Evolutionary conservation across 2,797 vertebrate genomes (phyloP).

Genomic region (Danio kyathit): DNA sequence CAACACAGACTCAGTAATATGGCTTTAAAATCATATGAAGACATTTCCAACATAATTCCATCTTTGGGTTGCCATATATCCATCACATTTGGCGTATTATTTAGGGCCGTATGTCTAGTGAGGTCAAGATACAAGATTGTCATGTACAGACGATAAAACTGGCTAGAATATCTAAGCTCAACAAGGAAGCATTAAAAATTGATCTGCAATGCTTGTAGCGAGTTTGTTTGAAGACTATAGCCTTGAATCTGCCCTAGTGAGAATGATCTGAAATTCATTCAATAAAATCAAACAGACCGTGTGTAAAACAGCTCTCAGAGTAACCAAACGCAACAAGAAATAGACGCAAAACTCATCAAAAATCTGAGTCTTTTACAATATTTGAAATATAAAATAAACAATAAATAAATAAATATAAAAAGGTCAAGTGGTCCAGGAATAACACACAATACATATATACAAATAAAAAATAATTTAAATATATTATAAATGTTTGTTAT

Average conservation of each 20-base stretch:
- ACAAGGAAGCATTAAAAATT: not conserved
- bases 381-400: not conserved
- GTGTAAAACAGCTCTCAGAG: not conserved
- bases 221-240: not conserved
- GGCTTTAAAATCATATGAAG: not conserved
- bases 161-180: not conserved
- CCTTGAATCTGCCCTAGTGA: not conserved
- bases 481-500: slow-evolving; percentile 4
- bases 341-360: not conserved
- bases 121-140: slow-evolving; percentile 22
- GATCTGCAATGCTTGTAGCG: not conserved
- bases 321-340: not conserved
- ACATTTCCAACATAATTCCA: not conserved
- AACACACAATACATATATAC: slow-evolving; percentile 5
- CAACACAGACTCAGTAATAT: slow-evolving; percentile 59
- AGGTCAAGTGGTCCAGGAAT: slow-evolving; percentile 32
- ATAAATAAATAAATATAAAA: slow-evolving; percentile 6
- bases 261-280: not conserved
- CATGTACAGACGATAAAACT: not conserved
- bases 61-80: slow-evolving; percentile 15
- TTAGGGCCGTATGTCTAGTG: not conserved
- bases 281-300: slow-evolving; percentile 8
- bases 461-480: not conserved
- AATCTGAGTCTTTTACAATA: not conserved
- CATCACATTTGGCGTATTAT: not conserved